These are phyloP conservation scores for Gryllus bimaculatus DNA, from an alignment of 1,140 invertebrate genomes.

Conservation along the genomic window DNA sequence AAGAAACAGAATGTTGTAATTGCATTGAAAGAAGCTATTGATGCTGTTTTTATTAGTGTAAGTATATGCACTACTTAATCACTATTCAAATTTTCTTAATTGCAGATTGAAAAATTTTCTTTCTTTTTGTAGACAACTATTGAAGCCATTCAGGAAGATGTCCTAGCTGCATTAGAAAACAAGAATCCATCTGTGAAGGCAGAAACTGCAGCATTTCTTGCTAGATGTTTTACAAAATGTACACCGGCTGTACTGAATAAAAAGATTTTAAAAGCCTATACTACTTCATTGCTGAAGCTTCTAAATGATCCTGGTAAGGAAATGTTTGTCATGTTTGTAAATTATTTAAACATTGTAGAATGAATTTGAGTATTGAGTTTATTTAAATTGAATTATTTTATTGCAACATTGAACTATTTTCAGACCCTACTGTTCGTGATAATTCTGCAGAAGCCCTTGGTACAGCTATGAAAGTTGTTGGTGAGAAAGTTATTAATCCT, in stretches of 20 bases:
- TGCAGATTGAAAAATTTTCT: background rate
- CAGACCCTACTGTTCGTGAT: conserved; percentile 76
- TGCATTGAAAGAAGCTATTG: conserved; percentile 80
- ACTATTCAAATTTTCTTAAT: background rate
- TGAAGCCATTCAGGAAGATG: conserved; percentile 80
- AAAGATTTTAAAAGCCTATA: conserved; percentile 81
- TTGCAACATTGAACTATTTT: conserved; percentile 26
- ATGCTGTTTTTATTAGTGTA: conserved; percentile 76
- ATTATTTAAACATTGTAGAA: background rate
- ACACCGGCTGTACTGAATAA: conserved; percentile 78
- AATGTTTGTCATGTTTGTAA: background rate
- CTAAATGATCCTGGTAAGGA: conserved; percentile 66
- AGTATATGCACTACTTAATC: conserved; percentile 31
- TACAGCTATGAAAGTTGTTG: conserved; percentile 87
- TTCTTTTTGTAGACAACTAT: conserved; percentile 55
- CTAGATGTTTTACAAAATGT: conserved; percentile 69
- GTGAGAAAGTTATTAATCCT: conserved; percentile 79
- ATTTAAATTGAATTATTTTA: background rate
- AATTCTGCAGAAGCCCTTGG: conserved; percentile 82
- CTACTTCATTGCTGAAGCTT: conserved; percentile 70
- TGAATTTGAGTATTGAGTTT: background rate
- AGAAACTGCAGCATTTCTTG: conserved; percentile 82
- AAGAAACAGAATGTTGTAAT: conserved; percentile 88
- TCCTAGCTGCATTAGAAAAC: conserved; percentile 74
- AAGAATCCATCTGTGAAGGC: conserved; percentile 93